Conservation (phyloP, 2,888 invertebrate species). For the Sphecodes monilicornis region DNA sequence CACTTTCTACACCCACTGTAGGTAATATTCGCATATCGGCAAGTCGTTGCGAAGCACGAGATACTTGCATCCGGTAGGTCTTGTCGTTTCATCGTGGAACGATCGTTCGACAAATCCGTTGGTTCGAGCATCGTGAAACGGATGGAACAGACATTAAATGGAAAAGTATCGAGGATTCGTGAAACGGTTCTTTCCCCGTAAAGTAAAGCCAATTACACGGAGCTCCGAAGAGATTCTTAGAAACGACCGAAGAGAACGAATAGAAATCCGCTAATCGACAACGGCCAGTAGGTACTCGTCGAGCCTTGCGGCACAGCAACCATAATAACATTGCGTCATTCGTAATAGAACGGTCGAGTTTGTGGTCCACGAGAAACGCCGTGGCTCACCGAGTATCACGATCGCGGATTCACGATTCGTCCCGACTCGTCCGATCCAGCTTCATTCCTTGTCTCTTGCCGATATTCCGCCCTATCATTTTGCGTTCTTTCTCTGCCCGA, state of each 20-base stretch:
- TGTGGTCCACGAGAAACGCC: conserved; percentile 34
- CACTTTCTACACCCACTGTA: too few relatives aligned
- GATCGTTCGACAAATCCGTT: background rate
- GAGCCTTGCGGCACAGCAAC: background rate
- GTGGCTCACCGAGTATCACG: background rate
- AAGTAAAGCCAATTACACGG: conserved; percentile 15
- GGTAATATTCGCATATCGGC: background rate
- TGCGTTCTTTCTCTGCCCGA: background rate
- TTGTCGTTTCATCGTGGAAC: background rate
- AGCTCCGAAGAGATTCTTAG: conserved; percentile 1
- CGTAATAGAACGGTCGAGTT: conserved; percentile 36
- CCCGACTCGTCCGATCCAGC: background rate
- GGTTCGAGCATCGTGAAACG: background rate
- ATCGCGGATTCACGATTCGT: conserved; percentile 21
- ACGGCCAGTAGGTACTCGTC: background rate
- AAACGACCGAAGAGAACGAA: conserved; percentile 9
- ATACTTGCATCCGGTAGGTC: background rate
- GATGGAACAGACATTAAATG: background rate
- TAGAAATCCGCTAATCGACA: background rate
- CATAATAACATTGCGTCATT: conserved; percentile 1
- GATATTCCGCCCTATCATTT: conserved; percentile 10
- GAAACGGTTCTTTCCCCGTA: conserved; percentile 27
- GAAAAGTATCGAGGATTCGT: background rate
- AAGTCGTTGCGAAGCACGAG: background rate
- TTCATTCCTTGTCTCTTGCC: background rate